A percentile compares a stretch with the other conserved stretches of the same genome.
Evolutionary conservation across 2,113 vertebrate species (phyloP).

Genomic region (Heterochromis multidens): DNA sequence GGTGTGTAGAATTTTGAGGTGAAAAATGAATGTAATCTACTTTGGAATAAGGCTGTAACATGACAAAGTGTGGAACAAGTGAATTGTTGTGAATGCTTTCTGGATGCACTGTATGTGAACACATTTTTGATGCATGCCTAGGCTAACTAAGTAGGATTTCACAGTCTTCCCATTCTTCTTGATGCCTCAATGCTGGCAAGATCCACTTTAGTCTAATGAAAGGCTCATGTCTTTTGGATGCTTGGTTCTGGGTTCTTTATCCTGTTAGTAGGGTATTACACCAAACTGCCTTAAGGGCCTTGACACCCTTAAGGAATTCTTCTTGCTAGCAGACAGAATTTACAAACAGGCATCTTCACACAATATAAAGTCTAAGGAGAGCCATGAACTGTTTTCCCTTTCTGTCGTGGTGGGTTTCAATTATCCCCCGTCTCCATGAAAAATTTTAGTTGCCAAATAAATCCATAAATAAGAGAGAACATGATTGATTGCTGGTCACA

Average conservation of each 20-base stretch:
- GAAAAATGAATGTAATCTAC: too few species aligned
- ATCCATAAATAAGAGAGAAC: neutral
- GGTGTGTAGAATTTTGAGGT: too few species aligned
- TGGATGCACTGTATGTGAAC: too few species aligned
- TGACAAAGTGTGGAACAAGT: too few species aligned
- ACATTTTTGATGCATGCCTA: neutral
- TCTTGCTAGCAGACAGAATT: neutral
- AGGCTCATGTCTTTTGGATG: neutral
- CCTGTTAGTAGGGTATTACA: neutral
- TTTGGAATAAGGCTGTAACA: too few species aligned
- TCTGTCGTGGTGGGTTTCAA: neutral
- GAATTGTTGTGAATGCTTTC: too few species aligned
- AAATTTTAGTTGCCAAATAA: neutral
- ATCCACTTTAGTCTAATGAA: neutral
- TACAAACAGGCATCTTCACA: neutral
- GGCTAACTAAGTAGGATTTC: neutral
- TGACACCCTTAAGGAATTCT: neutral
- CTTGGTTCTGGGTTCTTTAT: neutral
- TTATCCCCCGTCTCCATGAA: neutral
- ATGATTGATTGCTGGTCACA: neutral
- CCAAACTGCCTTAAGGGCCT: neutral
- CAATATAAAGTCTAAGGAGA: neutral
- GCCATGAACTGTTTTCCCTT: neutral
- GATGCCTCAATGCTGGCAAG: neutral
- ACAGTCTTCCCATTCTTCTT: neutral